Evolutionary conservation across 1,140 invertebrate species (phyloP).

Genomic region (Teleogryllus occipitalis): DNA sequence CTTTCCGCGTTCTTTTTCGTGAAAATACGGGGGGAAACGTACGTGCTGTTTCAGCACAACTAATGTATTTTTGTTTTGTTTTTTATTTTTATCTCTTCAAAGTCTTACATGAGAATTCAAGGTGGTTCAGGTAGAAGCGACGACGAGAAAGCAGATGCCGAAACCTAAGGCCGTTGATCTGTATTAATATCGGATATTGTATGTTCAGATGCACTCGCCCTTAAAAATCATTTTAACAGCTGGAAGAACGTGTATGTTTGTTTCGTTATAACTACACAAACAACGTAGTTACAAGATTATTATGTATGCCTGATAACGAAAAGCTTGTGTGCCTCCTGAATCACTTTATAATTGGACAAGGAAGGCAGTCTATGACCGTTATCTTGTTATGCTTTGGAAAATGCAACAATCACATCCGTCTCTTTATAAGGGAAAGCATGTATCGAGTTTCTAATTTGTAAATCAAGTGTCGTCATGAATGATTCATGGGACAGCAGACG

Average conservation of each 20-base stretch:
- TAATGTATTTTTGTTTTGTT: no score
- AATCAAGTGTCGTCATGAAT: background rate
- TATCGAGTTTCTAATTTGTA: slow-evolving; percentile 1
- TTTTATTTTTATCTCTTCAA: no score
- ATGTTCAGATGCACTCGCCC: no score
- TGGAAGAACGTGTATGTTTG: background rate
- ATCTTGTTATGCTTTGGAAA: background rate
- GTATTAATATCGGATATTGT: no score
- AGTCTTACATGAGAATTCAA: no score
- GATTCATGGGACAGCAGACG: background rate
- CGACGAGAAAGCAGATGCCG: no score
- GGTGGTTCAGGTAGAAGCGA: no score
- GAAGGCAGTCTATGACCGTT: background rate
- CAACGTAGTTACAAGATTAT: background rate
- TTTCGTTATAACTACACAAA: background rate
- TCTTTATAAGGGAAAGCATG: background rate
- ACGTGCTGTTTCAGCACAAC: no score
- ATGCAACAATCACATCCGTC: background rate
- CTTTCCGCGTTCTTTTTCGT: no score
- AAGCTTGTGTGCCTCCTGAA: background rate
- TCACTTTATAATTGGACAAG: background rate
- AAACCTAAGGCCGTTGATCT: no score
- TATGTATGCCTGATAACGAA: background rate
- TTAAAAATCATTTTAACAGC: no score
- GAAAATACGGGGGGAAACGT: no score